These are phyloP conservation scores for Molothrus aeneus DNA, from an alignment of 2,797 vertebrate genomes.

Conservation along the genomic window DNA sequence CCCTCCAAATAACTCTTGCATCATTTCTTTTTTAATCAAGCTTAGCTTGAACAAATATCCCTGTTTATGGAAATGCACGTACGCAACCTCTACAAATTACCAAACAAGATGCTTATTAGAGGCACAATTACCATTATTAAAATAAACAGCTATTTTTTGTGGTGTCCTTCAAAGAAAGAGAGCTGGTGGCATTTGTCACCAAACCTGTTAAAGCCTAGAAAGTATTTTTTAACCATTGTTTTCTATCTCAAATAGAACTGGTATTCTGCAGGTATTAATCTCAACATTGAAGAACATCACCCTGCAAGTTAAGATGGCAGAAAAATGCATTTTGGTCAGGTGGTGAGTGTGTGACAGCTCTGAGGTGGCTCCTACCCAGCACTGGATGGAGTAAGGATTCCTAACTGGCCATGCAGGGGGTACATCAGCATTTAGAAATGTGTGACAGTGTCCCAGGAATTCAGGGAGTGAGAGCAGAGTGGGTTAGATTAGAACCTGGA, in stretches of 20 bases:
- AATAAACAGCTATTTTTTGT: constrained; percentile 19
- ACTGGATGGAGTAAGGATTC: background rate
- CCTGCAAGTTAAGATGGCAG: background rate
- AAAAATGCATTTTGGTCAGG: background rate
- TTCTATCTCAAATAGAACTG: background rate
- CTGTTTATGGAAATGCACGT: background rate
- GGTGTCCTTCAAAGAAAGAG: background rate
- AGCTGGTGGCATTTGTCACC: background rate
- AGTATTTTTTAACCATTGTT: background rate
- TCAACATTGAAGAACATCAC: background rate
- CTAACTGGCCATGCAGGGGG: background rate
- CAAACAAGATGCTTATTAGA: background rate
- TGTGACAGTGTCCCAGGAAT: background rate
- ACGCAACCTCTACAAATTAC: background rate
- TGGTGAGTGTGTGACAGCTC: background rate
- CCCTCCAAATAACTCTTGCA: constrained; percentile 42
- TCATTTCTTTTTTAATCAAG: constrained; percentile 51
- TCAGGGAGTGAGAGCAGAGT: background rate
- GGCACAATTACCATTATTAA: background rate
- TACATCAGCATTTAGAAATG: background rate
- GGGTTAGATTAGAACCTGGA: background rate
- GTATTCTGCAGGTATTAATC: background rate
- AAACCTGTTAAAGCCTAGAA: background rate
- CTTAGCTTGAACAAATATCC: constrained; percentile 40
- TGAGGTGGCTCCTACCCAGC: background rate